Percentiles rank a stretch among this genome's conserved stretches.
These are phyloP conservation scores for Atractosteus spatula DNA, from an alignment of 2,113 vertebrate genomes.

Conservation along the genomic window DNA sequence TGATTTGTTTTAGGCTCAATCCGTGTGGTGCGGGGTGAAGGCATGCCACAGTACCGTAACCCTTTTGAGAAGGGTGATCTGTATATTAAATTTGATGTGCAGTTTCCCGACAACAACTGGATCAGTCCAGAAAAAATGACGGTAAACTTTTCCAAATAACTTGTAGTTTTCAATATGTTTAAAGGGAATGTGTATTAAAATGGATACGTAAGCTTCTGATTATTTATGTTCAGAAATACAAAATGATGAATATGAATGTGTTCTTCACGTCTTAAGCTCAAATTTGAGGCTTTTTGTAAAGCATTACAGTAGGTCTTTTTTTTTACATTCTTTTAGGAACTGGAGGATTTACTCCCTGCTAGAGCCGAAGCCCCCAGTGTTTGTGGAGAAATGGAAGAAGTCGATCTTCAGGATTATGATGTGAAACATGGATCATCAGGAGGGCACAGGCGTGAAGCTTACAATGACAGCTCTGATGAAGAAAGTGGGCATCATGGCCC, in stretches of 20 bases:
- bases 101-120: constrained; percentile 98
- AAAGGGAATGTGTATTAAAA: too few species aligned
- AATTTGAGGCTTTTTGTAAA: not conserved
- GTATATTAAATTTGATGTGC: constrained; percentile 95
- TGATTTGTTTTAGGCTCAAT: constrained; percentile 70
- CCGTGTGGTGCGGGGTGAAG: constrained; percentile 88
- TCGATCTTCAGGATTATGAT: constrained; percentile 93
- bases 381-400: constrained; percentile 88
- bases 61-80: constrained; percentile 98
- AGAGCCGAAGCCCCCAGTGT: constrained; percentile 85
- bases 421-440: constrained; percentile 81
- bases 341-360: constrained; percentile 92
- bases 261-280: too few species aligned
- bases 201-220: too few species aligned
- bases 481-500: constrained; percentile 92
- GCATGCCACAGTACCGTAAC: constrained; percentile 98
- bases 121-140: constrained; percentile 94
- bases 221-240: too few species aligned
- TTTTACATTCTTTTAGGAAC: constrained; percentile 70
- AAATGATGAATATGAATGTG: too few species aligned
- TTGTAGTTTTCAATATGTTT: too few species aligned
- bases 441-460: constrained; percentile 88
- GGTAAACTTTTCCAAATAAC: constrained; percentile 60
- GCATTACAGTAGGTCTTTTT: not conserved
- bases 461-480: constrained; percentile 96